phyloP scores from a whole-genome alignment of 2,888 invertebrate genomes.

The Drosophila neutralis region DNA sequence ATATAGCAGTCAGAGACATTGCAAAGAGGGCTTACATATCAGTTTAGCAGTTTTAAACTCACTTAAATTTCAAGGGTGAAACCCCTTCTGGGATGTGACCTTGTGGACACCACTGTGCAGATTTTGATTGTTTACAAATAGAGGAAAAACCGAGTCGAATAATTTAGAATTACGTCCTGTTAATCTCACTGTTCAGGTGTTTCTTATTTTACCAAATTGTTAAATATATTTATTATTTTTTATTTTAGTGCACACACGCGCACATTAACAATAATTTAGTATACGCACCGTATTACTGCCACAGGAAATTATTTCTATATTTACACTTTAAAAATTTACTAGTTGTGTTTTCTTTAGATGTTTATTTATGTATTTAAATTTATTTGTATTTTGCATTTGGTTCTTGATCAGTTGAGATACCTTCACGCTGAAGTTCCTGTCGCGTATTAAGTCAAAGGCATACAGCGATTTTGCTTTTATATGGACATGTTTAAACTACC shows the following conservation, averaged over 20 bases:
- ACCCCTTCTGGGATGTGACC: background rate
- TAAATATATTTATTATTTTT: slow-evolving; percentile 32
- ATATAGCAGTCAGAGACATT: slow-evolving; percentile 25
- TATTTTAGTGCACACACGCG: slow-evolving; percentile 8
- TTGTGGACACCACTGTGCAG: slow-evolving; percentile 16
- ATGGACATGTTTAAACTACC: slow-evolving; percentile 49
- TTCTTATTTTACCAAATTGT: slow-evolving; percentile 44
- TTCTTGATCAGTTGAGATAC: slow-evolving; percentile 26
- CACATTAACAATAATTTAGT: slow-evolving; percentile 20
- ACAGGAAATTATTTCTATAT: slow-evolving; percentile 41
- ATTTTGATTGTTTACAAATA: slow-evolving; percentile 29
- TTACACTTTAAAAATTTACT: slow-evolving; percentile 13
- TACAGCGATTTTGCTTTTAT: slow-evolving; percentile 73
- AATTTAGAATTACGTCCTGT: slow-evolving; percentile 28
- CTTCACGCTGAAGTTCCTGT: slow-evolving; percentile 64
- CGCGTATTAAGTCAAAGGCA: slow-evolving; percentile 69
- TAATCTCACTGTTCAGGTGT: slow-evolving; percentile 32
- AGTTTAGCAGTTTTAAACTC: background rate
- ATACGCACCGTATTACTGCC: slow-evolving; percentile 52
- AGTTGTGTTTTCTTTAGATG: slow-evolving; percentile 13
- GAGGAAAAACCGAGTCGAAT: slow-evolving; percentile 21
- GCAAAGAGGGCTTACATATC: background rate
- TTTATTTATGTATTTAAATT: slow-evolving; percentile 2
- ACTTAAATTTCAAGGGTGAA: background rate
- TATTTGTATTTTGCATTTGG: background rate